A percentile compares a stretch with the other conserved stretches of the same genome.
Conservation (phyloP, 2,797 vertebrate genomes). For the Alexandromys oeconomus region DNA sequence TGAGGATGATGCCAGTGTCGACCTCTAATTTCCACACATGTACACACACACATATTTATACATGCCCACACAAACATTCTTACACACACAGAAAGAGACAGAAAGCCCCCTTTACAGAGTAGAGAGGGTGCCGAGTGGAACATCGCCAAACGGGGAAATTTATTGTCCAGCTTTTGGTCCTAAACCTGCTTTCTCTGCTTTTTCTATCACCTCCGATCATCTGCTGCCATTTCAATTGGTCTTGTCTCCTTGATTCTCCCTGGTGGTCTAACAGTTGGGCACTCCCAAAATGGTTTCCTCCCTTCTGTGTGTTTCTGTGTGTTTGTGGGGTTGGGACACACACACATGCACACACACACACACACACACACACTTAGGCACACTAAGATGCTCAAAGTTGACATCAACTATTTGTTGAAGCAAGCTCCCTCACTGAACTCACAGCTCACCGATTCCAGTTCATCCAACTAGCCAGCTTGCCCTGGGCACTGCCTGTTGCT, state of each 20-base stretch:
- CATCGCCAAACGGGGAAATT: neutral
- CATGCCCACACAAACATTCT: neutral
- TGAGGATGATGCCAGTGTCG: neutral
- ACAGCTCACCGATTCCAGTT: neutral
- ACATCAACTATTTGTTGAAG: neutral
- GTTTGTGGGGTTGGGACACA: neutral
- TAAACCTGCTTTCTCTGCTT: neutral
- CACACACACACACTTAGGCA: too few relatives aligned
- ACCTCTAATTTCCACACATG: neutral
- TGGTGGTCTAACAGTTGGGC: neutral
- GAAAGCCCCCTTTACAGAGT: neutral
- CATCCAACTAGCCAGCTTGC: neutral
- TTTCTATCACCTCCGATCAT: neutral
- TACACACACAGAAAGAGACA: neutral
- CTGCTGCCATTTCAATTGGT: neutral
- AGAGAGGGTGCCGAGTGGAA: neutral
- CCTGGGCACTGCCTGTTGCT: neutral
- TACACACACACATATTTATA: neutral
- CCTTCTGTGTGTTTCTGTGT: neutral
- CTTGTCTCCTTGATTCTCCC: neutral
- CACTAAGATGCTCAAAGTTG: neutral
- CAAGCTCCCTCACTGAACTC: neutral
- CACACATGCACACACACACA: neutral
- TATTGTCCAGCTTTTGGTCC: neutral
- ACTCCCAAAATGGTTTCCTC: neutral